Conservation (phyloP, 2,113 vertebrate genomes). For the Columba janthina region DNA sequence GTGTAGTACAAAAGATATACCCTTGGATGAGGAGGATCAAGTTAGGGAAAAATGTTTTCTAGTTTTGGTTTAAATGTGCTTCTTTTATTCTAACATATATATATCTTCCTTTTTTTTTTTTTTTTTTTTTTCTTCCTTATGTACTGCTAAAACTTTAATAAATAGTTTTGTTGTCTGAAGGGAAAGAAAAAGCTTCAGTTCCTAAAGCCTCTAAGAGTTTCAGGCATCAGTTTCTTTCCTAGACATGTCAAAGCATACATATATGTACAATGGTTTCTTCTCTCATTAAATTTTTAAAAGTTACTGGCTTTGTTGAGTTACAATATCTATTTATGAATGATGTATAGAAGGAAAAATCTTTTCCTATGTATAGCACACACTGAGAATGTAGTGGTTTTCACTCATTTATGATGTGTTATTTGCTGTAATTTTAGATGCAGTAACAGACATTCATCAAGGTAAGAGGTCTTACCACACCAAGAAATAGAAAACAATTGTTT, state of each 20-base stretch:
- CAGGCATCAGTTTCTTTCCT: background rate
- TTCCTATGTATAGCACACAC: background rate
- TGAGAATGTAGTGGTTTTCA: background rate
- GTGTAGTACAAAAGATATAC: background rate
- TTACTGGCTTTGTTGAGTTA: background rate
- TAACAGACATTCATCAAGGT: constrained; percentile 15
- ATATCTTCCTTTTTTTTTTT: background rate
- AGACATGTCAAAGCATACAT: background rate
- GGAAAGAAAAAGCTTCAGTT: background rate
- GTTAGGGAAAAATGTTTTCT: background rate
- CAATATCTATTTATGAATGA: constrained; percentile 5
- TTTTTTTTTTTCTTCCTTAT: background rate
- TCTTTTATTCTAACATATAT: background rate
- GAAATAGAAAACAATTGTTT: background rate
- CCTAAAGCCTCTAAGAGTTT: background rate
- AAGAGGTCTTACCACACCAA: background rate
- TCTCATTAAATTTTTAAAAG: constrained; percentile 19
- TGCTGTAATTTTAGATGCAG: background rate
- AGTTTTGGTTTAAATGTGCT: too few species aligned
- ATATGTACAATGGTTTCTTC: background rate
- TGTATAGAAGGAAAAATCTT: constrained; percentile 17
- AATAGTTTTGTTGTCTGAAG: background rate
- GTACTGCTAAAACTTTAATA: background rate
- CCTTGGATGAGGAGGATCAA: background rate
- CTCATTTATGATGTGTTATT: background rate